phyloP scores from a whole-genome alignment of 2,113 vertebrate species.

The Catharus bicknelli region DNA sequence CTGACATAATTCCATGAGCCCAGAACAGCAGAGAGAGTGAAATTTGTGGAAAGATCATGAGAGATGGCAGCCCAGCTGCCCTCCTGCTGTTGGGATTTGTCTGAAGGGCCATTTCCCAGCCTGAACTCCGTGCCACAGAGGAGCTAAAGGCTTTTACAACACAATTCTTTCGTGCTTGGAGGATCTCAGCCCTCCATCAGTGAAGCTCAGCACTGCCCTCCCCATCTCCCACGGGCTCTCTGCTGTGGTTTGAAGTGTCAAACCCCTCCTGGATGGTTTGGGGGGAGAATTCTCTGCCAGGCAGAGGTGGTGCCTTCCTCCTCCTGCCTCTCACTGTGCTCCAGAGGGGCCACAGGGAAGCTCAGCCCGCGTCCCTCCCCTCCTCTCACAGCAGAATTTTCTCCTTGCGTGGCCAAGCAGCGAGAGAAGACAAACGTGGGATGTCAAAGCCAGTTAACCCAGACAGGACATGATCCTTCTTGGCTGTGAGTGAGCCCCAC shows the following conservation, averaged over 20 bases:
- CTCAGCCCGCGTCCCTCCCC: background rate
- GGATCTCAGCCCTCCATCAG: background rate
- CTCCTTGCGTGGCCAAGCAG: background rate
- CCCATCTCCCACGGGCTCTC: background rate
- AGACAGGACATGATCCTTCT: background rate
- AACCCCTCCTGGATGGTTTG: background rate
- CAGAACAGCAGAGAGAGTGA: background rate
- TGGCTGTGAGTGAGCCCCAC: background rate
- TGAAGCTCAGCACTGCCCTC: too few relatives aligned
- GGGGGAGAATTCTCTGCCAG: background rate
- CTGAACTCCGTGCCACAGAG: background rate
- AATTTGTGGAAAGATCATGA: background rate
- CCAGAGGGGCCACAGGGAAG: background rate
- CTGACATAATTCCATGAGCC: background rate
- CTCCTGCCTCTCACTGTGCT: slow-evolving; percentile 16
- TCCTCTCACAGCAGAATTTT: rapidly evolving
- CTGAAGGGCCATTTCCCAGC: background rate
- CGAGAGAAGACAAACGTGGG: background rate
- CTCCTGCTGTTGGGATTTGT: background rate
- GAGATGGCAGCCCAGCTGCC: background rate
- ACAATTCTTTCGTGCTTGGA: background rate
- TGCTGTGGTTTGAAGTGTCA: rapidly evolving
- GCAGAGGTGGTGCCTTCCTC: background rate
- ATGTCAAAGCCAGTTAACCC: background rate
- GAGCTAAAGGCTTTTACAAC: background rate